Evolutionary conservation across 2,797 vertebrate genomes (phyloP), one percentile per base, ranked within the genome.

Genomic region (Agapornis canus): DNA sequence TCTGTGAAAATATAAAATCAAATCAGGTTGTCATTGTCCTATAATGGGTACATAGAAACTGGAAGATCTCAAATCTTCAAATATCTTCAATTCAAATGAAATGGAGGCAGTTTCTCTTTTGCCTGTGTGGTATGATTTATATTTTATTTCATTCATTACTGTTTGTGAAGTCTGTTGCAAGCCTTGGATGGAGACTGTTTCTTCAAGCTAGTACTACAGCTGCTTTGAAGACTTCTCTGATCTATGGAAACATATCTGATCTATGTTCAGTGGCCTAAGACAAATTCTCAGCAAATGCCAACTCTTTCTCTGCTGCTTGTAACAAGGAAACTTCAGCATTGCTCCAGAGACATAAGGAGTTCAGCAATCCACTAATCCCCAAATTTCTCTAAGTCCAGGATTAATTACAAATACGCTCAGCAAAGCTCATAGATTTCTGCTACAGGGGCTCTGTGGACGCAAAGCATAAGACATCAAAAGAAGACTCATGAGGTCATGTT

Each of bases 371-470:
- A 35, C 65, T 95, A 93, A 96, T 95, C 84, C 93, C 47, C 82
- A 89, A 23, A 21, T 92, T 85, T 92, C n/a, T 72, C 25, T 81
- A 82, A 95, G 43, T 92, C 61, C 37, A 25, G 66, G 61, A 89
- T 94, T 94, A 92, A 97, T 96, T 94, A 88, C 91, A 92, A 69
- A 72, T 79, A 83, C 42, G 37, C 65, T 88, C 69, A 75, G 69
- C 43, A 83, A 88, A 96, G 86, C 91, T 95, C 76, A 39, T 1
- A 75, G 70, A 65, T 78, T 81, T 83, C 86, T 93, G 61, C 86
- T 75, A 52, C 42, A 32, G 45, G 42, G 79, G 5, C 94, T 95
- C 65, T 89, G 76, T 40, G 79, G 52, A 54, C 21, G 45, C 47
- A 40, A 81, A 83, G 81, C 43, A 89, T 42, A 45, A 61, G 71